Base-by-base conservation (phyloP, 2,113 vertebrate species). In the Pelecanus crispus region DNA sequence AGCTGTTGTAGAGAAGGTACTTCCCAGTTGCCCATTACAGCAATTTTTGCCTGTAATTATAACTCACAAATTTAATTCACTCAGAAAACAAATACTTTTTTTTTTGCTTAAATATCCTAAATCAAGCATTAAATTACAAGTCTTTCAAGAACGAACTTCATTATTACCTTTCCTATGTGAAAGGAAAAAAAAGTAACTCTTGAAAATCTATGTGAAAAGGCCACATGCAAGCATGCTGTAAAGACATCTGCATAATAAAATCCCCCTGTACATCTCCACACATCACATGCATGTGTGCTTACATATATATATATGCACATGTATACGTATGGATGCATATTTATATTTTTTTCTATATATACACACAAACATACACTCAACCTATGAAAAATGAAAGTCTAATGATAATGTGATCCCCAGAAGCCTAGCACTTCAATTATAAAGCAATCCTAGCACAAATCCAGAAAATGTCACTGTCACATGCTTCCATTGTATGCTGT, bases 381-480 rank as follows among this genome's bases (percentile, higher is more conserved):
- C 2, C 14, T 20, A n/a, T 73, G 53, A 93, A 93, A 94, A 89
- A 65, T n/a, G 59, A 91, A 88, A 75, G 44, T 87, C 67, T 59
- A 58, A 28, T 62, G 70, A 55, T n/a, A 78, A 89, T 26, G 31
- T 14, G 59, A 66, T 81, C 50, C 79, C 86, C 83, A 67, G 66
- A 86, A 95, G 52, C n/a, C 91, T 53, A 82, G 73, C 75, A 90
- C 93, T 97, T 96, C 97, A 97, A 93, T 97, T 97, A 98, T 47
- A 96, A 94, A 96, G 92, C 88, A 93, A 94, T 91, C 79, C 47
- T 79, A 94, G 47, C 50, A 70, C 68, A 86, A 91, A 97, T 87
- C 83, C 91, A 79, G 74, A 91, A 98, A 96, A 97, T 97, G 97
- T 97, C 97, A 97, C 88, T 88, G 38, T 95, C 55, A 88, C 85